Conservation (phyloP, 2,797 vertebrate genomes). For the Furcifer pardalis region DNA sequence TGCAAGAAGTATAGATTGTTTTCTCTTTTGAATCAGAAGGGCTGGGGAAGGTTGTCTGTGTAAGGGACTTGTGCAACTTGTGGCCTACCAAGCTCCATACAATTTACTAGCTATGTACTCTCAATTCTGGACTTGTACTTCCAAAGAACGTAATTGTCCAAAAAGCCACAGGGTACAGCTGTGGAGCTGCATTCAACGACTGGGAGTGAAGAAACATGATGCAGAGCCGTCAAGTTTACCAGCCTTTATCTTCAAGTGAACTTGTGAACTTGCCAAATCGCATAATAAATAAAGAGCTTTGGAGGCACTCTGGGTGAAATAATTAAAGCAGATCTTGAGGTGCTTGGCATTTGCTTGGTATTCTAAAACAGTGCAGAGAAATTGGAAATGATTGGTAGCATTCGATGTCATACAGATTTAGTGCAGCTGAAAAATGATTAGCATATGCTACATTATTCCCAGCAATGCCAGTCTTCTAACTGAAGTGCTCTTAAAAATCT, state of each 20-base stretch:
- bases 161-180: background rate
- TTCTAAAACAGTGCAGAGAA: slow-evolving; percentile 49
- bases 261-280: background rate
- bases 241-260: background rate
- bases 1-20: background rate
- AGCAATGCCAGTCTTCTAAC: slow-evolving; percentile 42
- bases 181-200: background rate
- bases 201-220: too few species aligned
- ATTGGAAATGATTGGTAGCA: slow-evolving; percentile 32
- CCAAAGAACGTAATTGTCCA: background rate
- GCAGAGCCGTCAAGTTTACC: too few species aligned
- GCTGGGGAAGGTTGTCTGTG: background rate
- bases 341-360: slow-evolving; percentile 29
- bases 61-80: background rate
- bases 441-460: slow-evolving; percentile 39
- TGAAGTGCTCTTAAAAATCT: slow-evolving; percentile 43
- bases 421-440: slow-evolving; percentile 51
- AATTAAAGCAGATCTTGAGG: slow-evolving; percentile 11
- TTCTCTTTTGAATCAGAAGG: background rate
- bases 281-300: background rate
- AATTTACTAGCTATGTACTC: background rate
- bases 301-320: too few species aligned
- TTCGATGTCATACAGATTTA: slow-evolving; percentile 6
- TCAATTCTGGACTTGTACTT: background rate
- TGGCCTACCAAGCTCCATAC: background rate